Evolutionary conservation across 2,888 invertebrate species (phyloP).

Genomic region (Aproaerema taeniolella): DNA sequence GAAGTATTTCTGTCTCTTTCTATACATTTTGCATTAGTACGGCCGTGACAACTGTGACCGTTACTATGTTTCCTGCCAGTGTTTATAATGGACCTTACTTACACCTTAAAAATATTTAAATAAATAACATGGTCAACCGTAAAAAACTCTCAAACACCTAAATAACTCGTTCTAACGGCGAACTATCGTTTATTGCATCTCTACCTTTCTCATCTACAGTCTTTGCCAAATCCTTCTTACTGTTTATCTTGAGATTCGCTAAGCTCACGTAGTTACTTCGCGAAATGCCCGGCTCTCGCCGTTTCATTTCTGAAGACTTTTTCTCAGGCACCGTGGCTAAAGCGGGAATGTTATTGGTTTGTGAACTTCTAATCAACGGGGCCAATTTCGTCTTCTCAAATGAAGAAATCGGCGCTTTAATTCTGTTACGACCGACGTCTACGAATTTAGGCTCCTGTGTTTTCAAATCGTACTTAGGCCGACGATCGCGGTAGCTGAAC

Average conservation of each 20-base stretch:
- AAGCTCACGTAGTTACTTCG: constrained; percentile 68
- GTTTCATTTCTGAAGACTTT: constrained; percentile 29
- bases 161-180: constrained; percentile 50
- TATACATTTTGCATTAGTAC: too few species aligned
- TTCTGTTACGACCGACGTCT: constrained; percentile 46
- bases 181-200: constrained; percentile 19
- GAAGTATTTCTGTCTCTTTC: too few species aligned
- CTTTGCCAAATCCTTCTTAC: constrained; percentile 38
- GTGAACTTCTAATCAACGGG: constrained; percentile 32
- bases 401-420: constrained; percentile 34
- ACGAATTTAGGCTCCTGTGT: constrained; percentile 37
- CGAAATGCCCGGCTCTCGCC: constrained; percentile 52
- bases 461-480: constrained; percentile 33
- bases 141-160: constrained; percentile 21
- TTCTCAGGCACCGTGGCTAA: constrained; percentile 37
- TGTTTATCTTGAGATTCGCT: constrained; percentile 64
- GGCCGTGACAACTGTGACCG: too few species aligned
- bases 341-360: constrained; percentile 27
- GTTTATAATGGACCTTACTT: too few species aligned
- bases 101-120: too few species aligned
- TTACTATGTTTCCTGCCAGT: too few species aligned
- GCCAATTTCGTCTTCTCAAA: constrained; percentile 27
- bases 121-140: constrained; percentile 10
- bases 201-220: constrained; percentile 23
- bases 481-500: constrained; percentile 57